Evolutionary conservation across 2,113 vertebrate genomes (phyloP).

Genomic region (Glareola pratincola): DNA sequence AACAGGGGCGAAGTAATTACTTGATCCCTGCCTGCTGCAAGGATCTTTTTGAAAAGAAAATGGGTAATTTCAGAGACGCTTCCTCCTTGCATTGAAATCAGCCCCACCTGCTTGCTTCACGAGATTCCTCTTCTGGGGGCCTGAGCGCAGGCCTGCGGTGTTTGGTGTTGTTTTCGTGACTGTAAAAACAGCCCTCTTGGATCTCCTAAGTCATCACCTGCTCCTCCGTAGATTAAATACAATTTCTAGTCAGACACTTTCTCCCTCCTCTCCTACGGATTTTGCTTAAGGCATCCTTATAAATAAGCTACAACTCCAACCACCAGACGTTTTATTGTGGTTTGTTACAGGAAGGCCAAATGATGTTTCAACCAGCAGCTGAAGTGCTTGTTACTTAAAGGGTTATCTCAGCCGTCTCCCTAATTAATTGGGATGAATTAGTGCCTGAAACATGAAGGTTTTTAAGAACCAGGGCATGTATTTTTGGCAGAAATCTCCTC

Average conservation of each 20-base stretch:
- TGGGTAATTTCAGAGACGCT: neutral
- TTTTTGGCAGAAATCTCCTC: neutral
- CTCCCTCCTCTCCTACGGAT: neutral
- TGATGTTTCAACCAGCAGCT: neutral
- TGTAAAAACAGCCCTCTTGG: neutral
- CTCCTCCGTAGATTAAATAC: neutral
- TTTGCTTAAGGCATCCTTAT: neutral
- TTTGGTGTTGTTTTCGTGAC: neutral
- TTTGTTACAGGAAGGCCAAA: neutral
- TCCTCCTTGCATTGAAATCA: slow-evolving; percentile 7
- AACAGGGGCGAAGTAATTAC: slow-evolving; percentile 17
- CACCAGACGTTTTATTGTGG: neutral
- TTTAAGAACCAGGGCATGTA: neutral
- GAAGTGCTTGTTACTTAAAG: neutral
- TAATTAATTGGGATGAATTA: neutral
- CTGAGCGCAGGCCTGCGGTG: neutral
- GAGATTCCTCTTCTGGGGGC: neutral
- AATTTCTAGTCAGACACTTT: neutral
- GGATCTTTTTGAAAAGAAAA: neutral
- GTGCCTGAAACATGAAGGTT: neutral
- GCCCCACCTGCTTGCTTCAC: neutral
- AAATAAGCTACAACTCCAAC: neutral
- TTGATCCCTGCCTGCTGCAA: slow-evolving; percentile 3
- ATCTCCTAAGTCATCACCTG: neutral
- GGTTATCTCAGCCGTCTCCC: neutral